Base-by-base conservation (phyloP, 2,888 invertebrate genomes). In the Rhingia campestris region DNA sequence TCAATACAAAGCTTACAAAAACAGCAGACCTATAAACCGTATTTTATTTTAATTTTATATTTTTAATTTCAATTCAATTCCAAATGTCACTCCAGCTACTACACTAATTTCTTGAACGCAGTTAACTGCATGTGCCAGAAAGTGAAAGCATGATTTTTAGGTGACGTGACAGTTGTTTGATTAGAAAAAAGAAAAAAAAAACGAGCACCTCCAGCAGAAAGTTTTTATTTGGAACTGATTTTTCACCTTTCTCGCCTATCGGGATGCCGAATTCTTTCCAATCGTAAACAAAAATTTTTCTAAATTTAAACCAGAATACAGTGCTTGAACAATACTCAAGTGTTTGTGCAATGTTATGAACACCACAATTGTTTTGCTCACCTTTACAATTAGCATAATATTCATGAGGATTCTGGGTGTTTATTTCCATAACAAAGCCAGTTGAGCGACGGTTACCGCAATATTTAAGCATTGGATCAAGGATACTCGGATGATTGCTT, bases 91-190 rank as follows among this genome's bases (percentile, higher is more conserved):
- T 22, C 1, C 22, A 22, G 2, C 10, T 14, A 49, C 12, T 6
- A 14, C 4, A 30, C 30, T 54, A 7, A 22, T 45, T 64, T 22
- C 66, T 66, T 84, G 84, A 84, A 80, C 75, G 59, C 70, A 22
- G 10, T 41, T 59, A 63, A 63, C 54, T 54, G 22, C 79, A 70
- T 75, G 39, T 64, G 84, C 54, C 45, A 84, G 84, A 43, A 74
- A 87, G 87, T 86, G 88, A 88, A 87, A 80, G 79, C 87, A 76
- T 81, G 76, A 74, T 80, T 85, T 85, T 86, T 87, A 87, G 89
- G 88, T 89, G 89, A 89, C 90, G 89, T 89, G 90, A 89, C 89
- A 90, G 89, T 88, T 88, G 90, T 87, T 89, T 89, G 88, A 90
- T 90, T 89, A 90, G 89, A 89, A 87, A 81, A 74, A 79, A 72